Evolutionary conservation across 2,888 invertebrate species (phyloP), one percentile per base, ranked within the genome.

Genomic region (Drosophila incognita): DNA sequence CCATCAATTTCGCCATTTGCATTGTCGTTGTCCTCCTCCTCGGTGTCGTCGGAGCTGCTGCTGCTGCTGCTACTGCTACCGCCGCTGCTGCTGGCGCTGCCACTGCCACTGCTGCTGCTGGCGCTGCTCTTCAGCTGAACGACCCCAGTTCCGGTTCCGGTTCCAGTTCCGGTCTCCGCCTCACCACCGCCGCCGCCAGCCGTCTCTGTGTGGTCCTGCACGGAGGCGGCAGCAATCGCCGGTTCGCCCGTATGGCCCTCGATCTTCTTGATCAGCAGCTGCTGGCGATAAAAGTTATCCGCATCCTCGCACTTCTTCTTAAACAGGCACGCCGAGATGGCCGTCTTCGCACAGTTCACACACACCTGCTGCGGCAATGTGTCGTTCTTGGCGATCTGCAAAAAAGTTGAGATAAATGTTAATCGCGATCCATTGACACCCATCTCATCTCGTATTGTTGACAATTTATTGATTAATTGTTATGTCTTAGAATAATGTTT

Each of bases 281-380:
- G 92, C 74, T 92, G 92, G 15, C 93, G 92, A 78, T 91, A 93
- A 59, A 92, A 93, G 63, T 90, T 90, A 60, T 93, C 93, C 58
- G 93, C 92, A 87, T 93, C 93, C 85, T 93, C 93, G 74, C 93
- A 93, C 76, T 93, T 93, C 79, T 93, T 91, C 70, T 93, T 93
- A 67, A 93, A 91, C 54, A 91, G 84, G 65, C 91, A 93, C 7
- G 93, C 93, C 62, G 91, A 92, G 24, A 93, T 91, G 38, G 91
- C 91, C 36, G 90, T 90, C 76, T 92, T 92, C 58, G 93, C 93
- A 74, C 93, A 93, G 31, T 76, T 74, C 38, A 92, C 87, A 63
- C 93, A 93, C 68, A 93, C 92, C 83, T 93, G 92, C 67, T 93
- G 93, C 53, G 93, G 93, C 72, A 93, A 74, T 11, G 91, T 90